Percentiles rank a stretch among this genome's conserved stretches.
These are phyloP conservation scores for Gobio gobio DNA, from an alignment of 2,113 vertebrate genomes.

Conservation along the genomic window DNA sequence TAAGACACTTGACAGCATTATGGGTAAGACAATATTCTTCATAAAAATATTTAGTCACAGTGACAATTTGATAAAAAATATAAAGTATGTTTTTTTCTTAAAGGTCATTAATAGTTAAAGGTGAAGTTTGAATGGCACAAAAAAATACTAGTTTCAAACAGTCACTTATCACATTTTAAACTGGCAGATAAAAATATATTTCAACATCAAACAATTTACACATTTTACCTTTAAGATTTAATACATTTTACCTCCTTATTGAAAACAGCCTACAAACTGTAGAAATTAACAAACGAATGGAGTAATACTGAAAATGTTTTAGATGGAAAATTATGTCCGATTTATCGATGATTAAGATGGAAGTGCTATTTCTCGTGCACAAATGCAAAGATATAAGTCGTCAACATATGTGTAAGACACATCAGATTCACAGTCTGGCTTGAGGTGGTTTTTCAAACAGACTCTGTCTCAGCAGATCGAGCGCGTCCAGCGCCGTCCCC, in stretches of 20 bases:
- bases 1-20: not conserved
- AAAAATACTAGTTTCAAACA: not conserved
- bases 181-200: not conserved
- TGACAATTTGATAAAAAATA: not conserved
- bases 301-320: not conserved
- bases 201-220: not conserved
- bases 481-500: conserved; percentile 84
- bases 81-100: not conserved
- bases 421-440: conserved; percentile 69
- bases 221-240: not conserved
- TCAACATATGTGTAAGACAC: not conserved
- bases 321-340: not conserved
- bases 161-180: not conserved
- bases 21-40: not conserved
- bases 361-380: not conserved
- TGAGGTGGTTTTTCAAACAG: conserved; percentile 60
- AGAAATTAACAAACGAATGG: not conserved
- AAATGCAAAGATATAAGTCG: too few species aligned
- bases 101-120: not conserved
- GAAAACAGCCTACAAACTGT: not conserved
- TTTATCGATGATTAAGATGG: not conserved
- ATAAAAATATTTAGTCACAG: not conserved
- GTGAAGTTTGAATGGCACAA: too few species aligned
- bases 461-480: conserved; percentile 77
- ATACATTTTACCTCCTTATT: not conserved